Evolutionary conservation across 35 echinoderm and acorn worm genomes (phyloP).

Genomic region (Acanthaster planci): DNA sequence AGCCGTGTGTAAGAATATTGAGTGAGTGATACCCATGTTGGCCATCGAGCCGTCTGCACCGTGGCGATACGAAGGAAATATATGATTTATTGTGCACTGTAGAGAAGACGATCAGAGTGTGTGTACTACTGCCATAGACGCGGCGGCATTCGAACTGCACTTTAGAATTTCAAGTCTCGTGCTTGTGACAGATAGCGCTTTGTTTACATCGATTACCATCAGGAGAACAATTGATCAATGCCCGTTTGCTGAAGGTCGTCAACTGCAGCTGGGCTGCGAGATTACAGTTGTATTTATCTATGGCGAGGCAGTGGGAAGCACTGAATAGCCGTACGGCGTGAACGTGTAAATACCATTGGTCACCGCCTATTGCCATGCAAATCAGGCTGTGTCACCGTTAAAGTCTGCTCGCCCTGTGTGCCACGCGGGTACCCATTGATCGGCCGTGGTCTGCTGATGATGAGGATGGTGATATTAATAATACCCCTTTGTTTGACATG

Average conservation of each 20-base stretch:
- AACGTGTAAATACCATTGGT: neutral
- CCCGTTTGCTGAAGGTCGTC: neutral
- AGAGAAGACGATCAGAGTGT: neutral
- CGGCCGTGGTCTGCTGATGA: constrained; percentile 1
- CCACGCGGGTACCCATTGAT: neutral
- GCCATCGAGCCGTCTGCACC: neutral
- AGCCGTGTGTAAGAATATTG: neutral
- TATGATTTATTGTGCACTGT: neutral
- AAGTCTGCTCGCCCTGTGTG: neutral
- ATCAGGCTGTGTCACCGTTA: neutral
- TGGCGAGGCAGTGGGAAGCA: neutral
- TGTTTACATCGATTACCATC: constrained; percentile 16
- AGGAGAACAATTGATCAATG: constrained; percentile 20
- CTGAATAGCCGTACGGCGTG: neutral
- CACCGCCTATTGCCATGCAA: constrained; percentile 17
- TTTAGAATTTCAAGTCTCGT: constrained; percentile 11
- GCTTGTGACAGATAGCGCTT: neutral
- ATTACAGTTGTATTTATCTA: neutral
- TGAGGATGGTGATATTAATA: constrained; percentile 27
- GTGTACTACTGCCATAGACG: no score
- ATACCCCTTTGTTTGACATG: neutral
- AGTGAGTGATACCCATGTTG: neutral
- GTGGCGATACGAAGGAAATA: constrained; percentile 12
- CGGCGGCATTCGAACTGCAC: neutral
- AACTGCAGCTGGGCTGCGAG: neutral